phyloP scores from a whole-genome alignment of 2,797 vertebrate species.

The Glossophaga mutica region DNA sequence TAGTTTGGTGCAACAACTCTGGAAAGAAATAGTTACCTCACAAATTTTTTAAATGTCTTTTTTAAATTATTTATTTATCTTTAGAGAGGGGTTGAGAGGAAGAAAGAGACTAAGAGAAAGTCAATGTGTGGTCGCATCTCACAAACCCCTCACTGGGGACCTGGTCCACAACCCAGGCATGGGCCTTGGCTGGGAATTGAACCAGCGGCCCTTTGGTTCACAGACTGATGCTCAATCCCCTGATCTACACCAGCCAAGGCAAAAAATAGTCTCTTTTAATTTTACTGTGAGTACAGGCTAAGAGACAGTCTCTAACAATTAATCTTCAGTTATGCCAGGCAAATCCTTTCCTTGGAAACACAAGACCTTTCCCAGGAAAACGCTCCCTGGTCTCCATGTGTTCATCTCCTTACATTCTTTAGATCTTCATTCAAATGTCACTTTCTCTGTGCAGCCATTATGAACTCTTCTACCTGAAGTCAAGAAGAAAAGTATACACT shows the following conservation, averaged over 20 bases:
- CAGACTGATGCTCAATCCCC: no score
- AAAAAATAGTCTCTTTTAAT: neutral
- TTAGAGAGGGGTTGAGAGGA: no score
- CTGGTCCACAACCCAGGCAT: no score
- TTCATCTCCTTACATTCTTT: neutral
- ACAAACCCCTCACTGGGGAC: no score
- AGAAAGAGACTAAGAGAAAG: no score
- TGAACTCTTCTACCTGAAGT: neutral
- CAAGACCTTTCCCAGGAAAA: neutral
- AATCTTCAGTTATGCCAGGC: neutral
- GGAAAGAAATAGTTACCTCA: neutral
- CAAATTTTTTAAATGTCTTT: no score
- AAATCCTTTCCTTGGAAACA: neutral
- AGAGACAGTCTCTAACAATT: neutral
- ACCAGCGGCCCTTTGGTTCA: no score
- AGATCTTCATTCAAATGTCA: neutral
- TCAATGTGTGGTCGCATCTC: no score
- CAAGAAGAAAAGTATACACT: neutral
- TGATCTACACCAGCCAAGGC: no score
- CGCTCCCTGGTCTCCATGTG: neutral
- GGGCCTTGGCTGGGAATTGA: no score
- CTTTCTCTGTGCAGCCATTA: neutral
- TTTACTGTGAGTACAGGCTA: neutral
- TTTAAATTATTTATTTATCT: no score
- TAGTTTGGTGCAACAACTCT: neutral